A percentile compares a stretch with the other conserved stretches of the same genome.
These are phyloP conservation scores for Hafferia zeledoni DNA, from an alignment of 2,797 vertebrate genomes.

Conservation along the genomic window DNA sequence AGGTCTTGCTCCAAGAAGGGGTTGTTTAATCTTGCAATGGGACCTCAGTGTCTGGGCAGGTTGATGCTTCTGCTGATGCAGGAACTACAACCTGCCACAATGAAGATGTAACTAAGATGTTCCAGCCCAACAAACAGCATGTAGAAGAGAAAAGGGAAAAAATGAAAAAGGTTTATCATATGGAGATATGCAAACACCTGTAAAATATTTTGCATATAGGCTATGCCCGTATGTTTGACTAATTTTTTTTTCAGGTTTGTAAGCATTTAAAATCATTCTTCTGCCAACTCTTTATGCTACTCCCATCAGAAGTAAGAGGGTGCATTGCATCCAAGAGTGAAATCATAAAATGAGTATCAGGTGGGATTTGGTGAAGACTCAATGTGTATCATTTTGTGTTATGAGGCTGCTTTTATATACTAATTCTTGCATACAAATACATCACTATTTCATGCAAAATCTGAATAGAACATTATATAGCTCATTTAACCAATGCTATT, in stretches of 20 bases:
- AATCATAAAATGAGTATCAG: conserved; percentile 77
- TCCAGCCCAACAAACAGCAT: conserved; percentile 56
- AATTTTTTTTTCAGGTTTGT: conserved; percentile 79
- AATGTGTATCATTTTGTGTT: conserved; percentile 71
- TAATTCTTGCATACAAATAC: conserved; percentile 28
- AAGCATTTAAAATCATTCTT: conserved; percentile 67
- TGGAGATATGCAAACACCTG: conserved; percentile 52
- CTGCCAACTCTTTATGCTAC: conserved; percentile 26
- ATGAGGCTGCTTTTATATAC: conserved; percentile 66
- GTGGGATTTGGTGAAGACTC: conserved; percentile 75
- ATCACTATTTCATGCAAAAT: neutral
- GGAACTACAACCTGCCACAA: conserved; percentile 53
- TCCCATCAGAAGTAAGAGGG: conserved; percentile 73
- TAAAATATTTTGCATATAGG: conserved; percentile 73
- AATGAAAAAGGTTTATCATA: neutral
- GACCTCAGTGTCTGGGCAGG: conserved; percentile 57
- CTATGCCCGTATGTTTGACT: conserved; percentile 72
- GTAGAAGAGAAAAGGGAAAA: conserved; percentile 2
- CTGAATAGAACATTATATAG: conserved; percentile 7
- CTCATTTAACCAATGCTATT: conserved; percentile 43
- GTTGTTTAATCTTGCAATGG: conserved; percentile 60
- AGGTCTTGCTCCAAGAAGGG: conserved; percentile 62
- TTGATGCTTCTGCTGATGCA: conserved; percentile 71
- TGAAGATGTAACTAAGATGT: conserved; percentile 53
- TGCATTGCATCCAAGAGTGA: conserved; percentile 73